Evolutionary conservation across 2,797 vertebrate species (phyloP).

Genomic region (Sebastes glaucus): DNA sequence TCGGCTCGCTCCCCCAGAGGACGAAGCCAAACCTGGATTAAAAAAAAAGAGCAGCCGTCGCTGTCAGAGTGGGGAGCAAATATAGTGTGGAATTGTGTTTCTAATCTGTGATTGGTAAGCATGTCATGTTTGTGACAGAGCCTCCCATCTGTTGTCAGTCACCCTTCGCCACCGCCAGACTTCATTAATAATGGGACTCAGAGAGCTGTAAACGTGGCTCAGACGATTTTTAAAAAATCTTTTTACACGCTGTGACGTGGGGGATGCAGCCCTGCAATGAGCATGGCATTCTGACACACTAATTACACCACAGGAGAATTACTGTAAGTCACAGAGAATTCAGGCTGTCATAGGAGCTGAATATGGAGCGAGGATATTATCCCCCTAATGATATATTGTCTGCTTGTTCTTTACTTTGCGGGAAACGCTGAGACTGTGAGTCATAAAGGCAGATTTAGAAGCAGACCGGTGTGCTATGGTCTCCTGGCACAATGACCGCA

Average conservation of each 20-base stretch:
- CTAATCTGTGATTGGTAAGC: constrained; percentile 32
- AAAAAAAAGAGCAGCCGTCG: neutral
- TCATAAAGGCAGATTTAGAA: neutral
- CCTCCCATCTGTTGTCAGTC: constrained; percentile 53
- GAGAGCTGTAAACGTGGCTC: neutral
- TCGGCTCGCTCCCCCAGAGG: constrained; percentile 3
- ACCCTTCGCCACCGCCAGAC: constrained; percentile 30
- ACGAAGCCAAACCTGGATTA: constrained; percentile 26
- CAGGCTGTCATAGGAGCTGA: neutral
- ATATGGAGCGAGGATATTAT: neutral
- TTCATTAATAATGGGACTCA: constrained; percentile 27
- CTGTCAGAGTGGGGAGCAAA: constrained; percentile 22
- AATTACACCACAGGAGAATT: constrained; percentile 60
- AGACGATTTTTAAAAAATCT: neutral
- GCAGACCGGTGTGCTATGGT: neutral
- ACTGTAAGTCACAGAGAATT: neutral
- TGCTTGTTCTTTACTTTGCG: neutral
- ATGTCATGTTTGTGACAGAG: constrained; percentile 40
- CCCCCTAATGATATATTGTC: neutral
- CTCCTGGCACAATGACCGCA: neutral
- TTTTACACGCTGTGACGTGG: constrained; percentile 4
- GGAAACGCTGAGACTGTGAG: constrained; percentile 1
- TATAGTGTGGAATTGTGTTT: constrained; percentile 9
- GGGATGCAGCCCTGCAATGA: constrained; percentile 18
- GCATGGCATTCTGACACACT: constrained; percentile 21